phyloP scores from a whole-genome alignment of 2,797 vertebrate genomes.

The Mus minutoides region DNA sequence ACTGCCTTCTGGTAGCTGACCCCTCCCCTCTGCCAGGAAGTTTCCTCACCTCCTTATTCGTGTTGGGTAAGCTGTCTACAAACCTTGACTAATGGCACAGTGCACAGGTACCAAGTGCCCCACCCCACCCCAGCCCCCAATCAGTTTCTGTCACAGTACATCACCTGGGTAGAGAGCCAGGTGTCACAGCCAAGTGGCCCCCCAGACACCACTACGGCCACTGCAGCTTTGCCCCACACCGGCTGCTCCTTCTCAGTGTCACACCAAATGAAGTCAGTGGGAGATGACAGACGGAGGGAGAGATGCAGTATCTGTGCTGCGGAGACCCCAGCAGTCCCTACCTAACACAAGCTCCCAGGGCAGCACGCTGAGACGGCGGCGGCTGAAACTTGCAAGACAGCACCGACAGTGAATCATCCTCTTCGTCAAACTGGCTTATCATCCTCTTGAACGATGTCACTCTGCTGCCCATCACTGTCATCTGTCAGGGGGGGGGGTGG shows the following conservation, averaged over 20 bases:
- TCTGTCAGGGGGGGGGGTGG: no score
- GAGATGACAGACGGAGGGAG: background rate
- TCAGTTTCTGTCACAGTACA: background rate
- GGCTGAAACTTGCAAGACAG: background rate
- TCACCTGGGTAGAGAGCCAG: background rate
- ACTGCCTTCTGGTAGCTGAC: background rate
- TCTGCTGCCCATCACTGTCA: background rate
- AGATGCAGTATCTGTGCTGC: background rate
- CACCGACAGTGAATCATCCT: background rate
- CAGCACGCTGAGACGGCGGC: background rate
- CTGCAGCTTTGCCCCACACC: background rate
- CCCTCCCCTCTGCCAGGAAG: background rate
- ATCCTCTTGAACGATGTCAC: background rate
- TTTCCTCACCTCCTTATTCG: background rate
- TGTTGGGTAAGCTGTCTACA: background rate
- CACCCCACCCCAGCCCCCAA: no score
- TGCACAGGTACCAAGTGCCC: background rate
- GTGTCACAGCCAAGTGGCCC: background rate
- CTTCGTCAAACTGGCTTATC: constrained; percentile 66
- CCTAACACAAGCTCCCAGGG: background rate
- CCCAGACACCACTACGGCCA: background rate
- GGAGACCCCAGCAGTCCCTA: background rate
- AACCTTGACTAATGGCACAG: background rate
- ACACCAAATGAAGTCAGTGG: constrained; percentile 42
- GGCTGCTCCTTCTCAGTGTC: background rate